phyloP scores from a whole-genome alignment of 2,888 invertebrate genomes.

The Melanostoma scalare region DNA sequence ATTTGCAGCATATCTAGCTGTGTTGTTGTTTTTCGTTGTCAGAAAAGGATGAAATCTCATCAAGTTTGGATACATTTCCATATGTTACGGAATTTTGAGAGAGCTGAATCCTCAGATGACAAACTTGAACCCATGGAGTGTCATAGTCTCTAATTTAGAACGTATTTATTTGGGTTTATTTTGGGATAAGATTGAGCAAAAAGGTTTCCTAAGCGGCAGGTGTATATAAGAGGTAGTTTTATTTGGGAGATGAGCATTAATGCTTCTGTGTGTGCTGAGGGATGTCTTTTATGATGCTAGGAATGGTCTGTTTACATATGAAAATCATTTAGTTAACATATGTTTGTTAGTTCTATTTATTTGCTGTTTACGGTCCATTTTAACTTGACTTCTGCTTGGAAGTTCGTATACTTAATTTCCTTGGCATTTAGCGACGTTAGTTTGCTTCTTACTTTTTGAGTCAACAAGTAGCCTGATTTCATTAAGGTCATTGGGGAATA shows the following conservation, averaged over 20 bases:
- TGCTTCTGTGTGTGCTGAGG: not conserved
- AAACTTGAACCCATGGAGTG: constrained; percentile 5
- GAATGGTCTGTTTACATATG: constrained; percentile 20
- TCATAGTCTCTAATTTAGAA: constrained; percentile 58
- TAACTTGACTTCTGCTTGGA: not conserved
- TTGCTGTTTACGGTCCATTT: constrained; percentile 22
- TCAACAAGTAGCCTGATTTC: no score
- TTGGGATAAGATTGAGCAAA: constrained; percentile 15
- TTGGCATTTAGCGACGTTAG: not conserved
- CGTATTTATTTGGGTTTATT: constrained; percentile 41
- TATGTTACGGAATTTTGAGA: constrained; percentile 13
- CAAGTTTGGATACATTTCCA: constrained; percentile 28
- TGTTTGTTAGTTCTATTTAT: not conserved
- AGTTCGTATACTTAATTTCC: not conserved
- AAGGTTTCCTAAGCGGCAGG: constrained; percentile 6
- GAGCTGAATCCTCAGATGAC: constrained; percentile 12
- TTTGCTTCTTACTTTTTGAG: not conserved
- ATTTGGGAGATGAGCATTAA: constrained; percentile 9
- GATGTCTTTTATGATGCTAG: constrained; percentile 22
- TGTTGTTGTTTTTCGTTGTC: constrained; percentile 24
- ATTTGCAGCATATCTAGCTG: constrained; percentile 16
- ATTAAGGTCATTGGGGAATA: no score
- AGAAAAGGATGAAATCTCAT: constrained; percentile 51
- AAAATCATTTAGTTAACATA: constrained; percentile 14
- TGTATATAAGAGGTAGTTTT: constrained; percentile 6